Conservation (phyloP, 2,113 vertebrate species). For the Tor tambroides region DNA sequence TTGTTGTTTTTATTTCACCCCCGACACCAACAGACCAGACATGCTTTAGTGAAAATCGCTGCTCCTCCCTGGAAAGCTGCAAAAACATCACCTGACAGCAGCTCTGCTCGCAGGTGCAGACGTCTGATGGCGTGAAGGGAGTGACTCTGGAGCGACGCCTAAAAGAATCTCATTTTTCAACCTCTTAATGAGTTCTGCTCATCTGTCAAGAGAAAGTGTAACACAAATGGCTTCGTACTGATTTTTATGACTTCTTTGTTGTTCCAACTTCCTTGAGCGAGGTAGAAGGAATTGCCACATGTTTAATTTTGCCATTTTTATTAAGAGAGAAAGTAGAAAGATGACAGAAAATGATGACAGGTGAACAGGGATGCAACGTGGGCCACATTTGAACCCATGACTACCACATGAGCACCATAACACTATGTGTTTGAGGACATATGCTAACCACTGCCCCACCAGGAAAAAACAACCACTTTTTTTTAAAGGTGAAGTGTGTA, state of each 20-base stretch:
- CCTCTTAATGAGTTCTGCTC: slow-evolving; percentile 40
- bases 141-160: neutral
- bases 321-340: neutral
- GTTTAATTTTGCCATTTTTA: neutral
- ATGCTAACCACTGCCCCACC: too few species aligned
- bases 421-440: neutral
- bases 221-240: slow-evolving; percentile 15
- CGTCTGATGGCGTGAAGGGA: slow-evolving; percentile 8
- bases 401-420: neutral
- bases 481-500: too few species aligned
- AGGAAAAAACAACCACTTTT: too few species aligned
- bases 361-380: neutral
- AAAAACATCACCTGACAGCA: slow-evolving; percentile 1
- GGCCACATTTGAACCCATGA: neutral
- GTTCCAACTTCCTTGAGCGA: neutral
- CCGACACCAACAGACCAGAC: slow-evolving; percentile 28
- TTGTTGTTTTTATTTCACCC: slow-evolving; percentile 4
- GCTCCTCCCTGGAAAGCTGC: slow-evolving; percentile 8
- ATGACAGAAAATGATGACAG: neutral
- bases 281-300: neutral
- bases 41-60: slow-evolving; percentile 19
- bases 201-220: slow-evolving; percentile 15
- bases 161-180: slow-evolving; percentile 31
- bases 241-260: slow-evolving; percentile 31
- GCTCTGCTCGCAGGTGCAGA: neutral